Evolutionary conservation across 2,113 vertebrate genomes (phyloP), one percentile per base, ranked within the genome.

Genomic region (Argyrosomus japonicus): DNA sequence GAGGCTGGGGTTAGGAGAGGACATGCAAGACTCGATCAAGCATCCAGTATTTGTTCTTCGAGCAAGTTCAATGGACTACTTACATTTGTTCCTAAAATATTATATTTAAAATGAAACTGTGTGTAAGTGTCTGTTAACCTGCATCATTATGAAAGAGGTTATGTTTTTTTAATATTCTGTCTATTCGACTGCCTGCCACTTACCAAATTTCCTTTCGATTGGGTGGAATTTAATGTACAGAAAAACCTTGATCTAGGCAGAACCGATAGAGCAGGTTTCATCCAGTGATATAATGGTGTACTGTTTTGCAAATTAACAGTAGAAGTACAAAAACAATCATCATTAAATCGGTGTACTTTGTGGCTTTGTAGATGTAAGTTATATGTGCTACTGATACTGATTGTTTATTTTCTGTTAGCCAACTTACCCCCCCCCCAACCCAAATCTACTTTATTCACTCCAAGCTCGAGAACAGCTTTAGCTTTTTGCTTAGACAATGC

Each of bases 31-130:
- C 62, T n/a, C 77, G 53, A 79, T 74, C 40, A 70, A 62, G 23
- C 23, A 68, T 12, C 13, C 13, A 36, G 21, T 23, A 47, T 70
- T 79, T 71, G 17, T 32, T 74, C 19, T 77, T 51, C 63, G 53
- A 68, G 23, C 54, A 65, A 77, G 36, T 77, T 83, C 75, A 73
- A 13, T 48, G 12, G n/a, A 68, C 18, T 32, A 53, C 15, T 58
- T 18, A 32, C 32, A 32, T 32, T 32, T 36, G 36, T 40, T 9
- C 36, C 7, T 40, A 9, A 40, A 40, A 40, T 40, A 40, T 47
- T 47, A 14, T 47, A 47, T 47, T 47, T n/a, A 14, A 58, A 58
- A 14, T 54, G 13, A 6, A 4, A 62, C 2, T 62, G 27, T 45
- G 36, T 19, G 27, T 53, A 43, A 40, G 36, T 40, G 36, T 40